Evolutionary conservation across 2,113 vertebrate genomes (phyloP).

Genomic region (Willisornis vidua): DNA sequence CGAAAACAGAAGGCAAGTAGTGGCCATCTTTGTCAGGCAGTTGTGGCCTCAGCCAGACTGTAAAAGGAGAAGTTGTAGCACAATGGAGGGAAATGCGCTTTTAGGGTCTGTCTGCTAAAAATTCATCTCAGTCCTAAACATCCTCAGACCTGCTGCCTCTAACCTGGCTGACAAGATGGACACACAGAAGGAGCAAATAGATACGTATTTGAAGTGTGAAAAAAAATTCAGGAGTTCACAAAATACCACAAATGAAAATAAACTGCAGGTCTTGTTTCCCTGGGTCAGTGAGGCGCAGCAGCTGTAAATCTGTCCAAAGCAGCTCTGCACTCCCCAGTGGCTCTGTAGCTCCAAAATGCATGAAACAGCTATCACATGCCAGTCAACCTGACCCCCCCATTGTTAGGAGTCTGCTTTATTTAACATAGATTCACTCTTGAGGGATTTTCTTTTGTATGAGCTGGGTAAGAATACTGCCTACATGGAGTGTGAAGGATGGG

Average conservation of each 20-base stretch:
- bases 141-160: neutral
- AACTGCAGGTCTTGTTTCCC: neutral
- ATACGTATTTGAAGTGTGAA: fast-evolving
- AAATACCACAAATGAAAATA: neutral
- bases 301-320: neutral
- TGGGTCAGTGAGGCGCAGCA: neutral
- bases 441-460: neutral
- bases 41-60: neutral
- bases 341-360: neutral
- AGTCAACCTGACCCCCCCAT: neutral
- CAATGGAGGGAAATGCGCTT: neutral
- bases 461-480: neutral
- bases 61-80: conserved; percentile 15
- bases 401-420: neutral
- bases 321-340: neutral
- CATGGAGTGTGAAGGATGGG: neutral
- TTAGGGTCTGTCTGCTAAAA: neutral
- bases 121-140: neutral
- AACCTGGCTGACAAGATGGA: neutral
- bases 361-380: neutral
- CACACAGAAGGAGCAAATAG: neutral
- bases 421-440: neutral
- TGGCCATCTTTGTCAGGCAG: conserved; percentile 25
- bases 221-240: neutral
- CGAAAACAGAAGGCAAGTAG: conserved; percentile 30